Evolutionary conservation across 2,797 vertebrate genomes (phyloP), one percentile per base, ranked within the genome.

Genomic region (Acanthiza pusilla): DNA sequence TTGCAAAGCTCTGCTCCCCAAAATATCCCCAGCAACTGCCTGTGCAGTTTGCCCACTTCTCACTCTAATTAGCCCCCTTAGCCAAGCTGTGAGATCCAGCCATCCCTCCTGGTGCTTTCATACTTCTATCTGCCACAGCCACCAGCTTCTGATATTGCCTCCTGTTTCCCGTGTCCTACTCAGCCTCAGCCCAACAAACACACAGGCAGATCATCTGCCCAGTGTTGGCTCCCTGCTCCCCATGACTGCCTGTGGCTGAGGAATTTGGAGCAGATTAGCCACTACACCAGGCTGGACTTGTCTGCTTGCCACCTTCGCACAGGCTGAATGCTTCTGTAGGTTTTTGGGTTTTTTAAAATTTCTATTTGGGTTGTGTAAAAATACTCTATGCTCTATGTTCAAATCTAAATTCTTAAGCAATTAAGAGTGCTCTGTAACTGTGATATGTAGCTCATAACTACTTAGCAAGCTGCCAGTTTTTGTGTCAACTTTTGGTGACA

Each of bases 51-150:
- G 20, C 29, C 27, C 26, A 10, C 32, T 61, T 74, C 43, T 65
- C 55, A 65, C 11, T 36, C 22, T 72, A 45, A 57, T 38, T 38
- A 38, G 38, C 15, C 15, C 12, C 8, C 40, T 83, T 42, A 76
- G 50, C 7, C 30, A 40, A 63, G 29, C 26, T 40, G 17, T 72
- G 63, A 32, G 40, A 67, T 71, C 47, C 79, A 79, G 16, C 13
- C 4, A 1, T 30, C 17, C 21, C 34, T 75, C 0, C 0, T 19
- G 20, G 54, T 66, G 36, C 22, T 80, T 80, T 71, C 47, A 68
- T 13, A 25, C 21, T 27, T 15, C 25, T 29, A 3, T 30, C 32
- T 60, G 34, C 53, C 0, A 0, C 0, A 6, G 27, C 10, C 68
- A 61, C 36, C 11, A 54, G 21, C 20, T 91, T 82, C 65, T 53